These are phyloP conservation scores for Melanotaenia boesemani DNA, from an alignment of 2,797 vertebrate genomes.

Conservation along the genomic window DNA sequence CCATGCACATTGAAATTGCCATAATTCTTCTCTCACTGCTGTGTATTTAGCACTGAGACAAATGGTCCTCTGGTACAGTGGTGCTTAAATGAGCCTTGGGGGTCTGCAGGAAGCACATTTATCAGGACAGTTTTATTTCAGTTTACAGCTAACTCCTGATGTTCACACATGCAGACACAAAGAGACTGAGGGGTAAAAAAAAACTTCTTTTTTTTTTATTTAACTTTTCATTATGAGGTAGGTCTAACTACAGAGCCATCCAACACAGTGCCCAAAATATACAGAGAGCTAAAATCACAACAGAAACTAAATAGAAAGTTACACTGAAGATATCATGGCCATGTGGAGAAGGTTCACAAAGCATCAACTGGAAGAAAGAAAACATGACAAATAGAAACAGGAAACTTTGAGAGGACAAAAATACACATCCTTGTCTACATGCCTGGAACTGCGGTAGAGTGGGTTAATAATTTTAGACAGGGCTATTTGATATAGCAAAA, in stretches of 20 bases:
- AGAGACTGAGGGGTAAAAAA: slow-evolving; percentile 22
- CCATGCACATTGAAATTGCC: slow-evolving; percentile 51
- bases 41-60: slow-evolving; percentile 76
- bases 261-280: slow-evolving; percentile 24
- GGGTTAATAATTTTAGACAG: background rate
- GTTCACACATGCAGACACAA: slow-evolving; percentile 24
- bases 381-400: background rate
- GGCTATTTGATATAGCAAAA: too few species aligned
- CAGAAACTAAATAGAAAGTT: background rate
- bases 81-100: slow-evolving; percentile 73
- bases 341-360: background rate
- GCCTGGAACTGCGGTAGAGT: background rate
- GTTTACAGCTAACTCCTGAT: slow-evolving; percentile 22
- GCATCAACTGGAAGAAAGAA: background rate
- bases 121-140: slow-evolving; percentile 64
- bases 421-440: background rate
- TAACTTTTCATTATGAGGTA: slow-evolving; percentile 47
- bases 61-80: slow-evolving; percentile 68
- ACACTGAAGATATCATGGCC: background rate
- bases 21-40: slow-evolving; percentile 45
- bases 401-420: too few species aligned
- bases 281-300: slow-evolving; percentile 12
- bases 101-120: slow-evolving; percentile 70
- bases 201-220: slow-evolving; percentile 39
- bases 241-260: background rate